Percentiles rank a stretch among this genome's conserved stretches.
These are phyloP conservation scores for Butastur rufipennis DNA, from an alignment of 2,113 vertebrate genomes.

Conservation along the genomic window DNA sequence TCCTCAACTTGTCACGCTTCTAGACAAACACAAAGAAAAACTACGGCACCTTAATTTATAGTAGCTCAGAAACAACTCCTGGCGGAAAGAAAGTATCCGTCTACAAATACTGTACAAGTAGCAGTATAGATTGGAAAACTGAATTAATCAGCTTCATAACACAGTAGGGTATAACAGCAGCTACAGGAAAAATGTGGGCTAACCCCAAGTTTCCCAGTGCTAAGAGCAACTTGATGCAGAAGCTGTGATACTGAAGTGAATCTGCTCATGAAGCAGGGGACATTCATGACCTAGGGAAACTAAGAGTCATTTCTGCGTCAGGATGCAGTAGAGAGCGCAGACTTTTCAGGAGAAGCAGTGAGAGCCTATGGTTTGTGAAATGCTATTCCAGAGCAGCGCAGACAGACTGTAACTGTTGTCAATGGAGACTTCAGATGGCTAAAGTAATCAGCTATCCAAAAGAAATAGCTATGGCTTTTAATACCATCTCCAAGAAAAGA, in stretches of 20 bases:
- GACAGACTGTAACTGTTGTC: neutral
- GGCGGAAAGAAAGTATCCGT: rapidly evolving
- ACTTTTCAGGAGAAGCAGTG: neutral
- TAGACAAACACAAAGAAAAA: neutral
- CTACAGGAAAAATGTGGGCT: neutral
- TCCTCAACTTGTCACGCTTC: neutral
- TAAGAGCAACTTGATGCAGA: neutral
- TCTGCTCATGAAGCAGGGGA: neutral
- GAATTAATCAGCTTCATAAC: neutral
- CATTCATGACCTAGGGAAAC: rapidly evolving
- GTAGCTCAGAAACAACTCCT: neutral
- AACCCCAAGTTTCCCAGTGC: neutral
- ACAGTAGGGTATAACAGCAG: neutral
- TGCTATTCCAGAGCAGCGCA: neutral
- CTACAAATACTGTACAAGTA: slow-evolving; percentile 3
- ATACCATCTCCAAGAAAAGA: neutral
- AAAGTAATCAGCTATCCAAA: neutral
- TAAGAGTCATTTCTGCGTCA: rapidly evolving
- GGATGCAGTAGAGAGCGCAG: neutral
- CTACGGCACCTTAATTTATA: neutral
- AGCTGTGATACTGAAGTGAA: neutral
- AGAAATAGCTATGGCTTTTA: neutral
- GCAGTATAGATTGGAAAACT: neutral
- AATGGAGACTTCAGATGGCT: neutral
- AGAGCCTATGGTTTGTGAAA: neutral